Evolutionary conservation across 2,888 invertebrate genomes (phyloP).

Genomic region (Cosmopolites sordidus): DNA sequence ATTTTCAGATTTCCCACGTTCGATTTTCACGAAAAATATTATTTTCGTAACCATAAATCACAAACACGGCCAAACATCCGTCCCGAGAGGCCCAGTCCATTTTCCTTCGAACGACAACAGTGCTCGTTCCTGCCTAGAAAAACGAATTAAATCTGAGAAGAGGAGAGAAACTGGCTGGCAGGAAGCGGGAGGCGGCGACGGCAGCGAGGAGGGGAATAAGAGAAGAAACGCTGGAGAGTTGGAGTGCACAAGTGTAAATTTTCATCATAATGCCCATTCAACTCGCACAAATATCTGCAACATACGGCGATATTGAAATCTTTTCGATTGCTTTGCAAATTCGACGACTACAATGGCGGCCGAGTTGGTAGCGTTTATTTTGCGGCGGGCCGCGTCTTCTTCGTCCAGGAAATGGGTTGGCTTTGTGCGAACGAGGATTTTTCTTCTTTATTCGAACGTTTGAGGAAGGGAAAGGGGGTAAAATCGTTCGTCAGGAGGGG

Average conservation of each 20-base stretch:
- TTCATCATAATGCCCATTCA: constrained; percentile 49
- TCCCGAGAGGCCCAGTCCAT: background rate
- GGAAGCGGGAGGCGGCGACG: background rate
- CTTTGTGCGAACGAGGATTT: constrained; percentile 47
- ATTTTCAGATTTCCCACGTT: too few relatives aligned
- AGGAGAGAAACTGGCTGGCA: too few relatives aligned
- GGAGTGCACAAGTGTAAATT: constrained; percentile 52
- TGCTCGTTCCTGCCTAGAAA: constrained; percentile 25
- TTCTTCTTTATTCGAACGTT: constrained; percentile 21
- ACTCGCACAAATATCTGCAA: constrained; percentile 48
- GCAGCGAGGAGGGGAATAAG: background rate
- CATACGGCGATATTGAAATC: constrained; percentile 49
- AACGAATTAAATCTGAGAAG: constrained; percentile 44
- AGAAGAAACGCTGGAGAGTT: constrained; percentile 40
- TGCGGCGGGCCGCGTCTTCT: constrained; percentile 43
- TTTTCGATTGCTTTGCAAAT: constrained; percentile 52
- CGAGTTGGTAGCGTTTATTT: constrained; percentile 48
- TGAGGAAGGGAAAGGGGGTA: too few relatives aligned
- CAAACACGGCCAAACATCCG: background rate
- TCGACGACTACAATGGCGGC: constrained; percentile 45
- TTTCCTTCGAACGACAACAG: background rate
- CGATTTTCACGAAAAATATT: background rate
- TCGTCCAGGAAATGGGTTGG: constrained; percentile 47
- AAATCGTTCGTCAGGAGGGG: too few relatives aligned
- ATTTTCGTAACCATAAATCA: background rate